phyloP scores from a whole-genome alignment of 2,888 invertebrate genomes.

The Andrena bucephala region DNA sequence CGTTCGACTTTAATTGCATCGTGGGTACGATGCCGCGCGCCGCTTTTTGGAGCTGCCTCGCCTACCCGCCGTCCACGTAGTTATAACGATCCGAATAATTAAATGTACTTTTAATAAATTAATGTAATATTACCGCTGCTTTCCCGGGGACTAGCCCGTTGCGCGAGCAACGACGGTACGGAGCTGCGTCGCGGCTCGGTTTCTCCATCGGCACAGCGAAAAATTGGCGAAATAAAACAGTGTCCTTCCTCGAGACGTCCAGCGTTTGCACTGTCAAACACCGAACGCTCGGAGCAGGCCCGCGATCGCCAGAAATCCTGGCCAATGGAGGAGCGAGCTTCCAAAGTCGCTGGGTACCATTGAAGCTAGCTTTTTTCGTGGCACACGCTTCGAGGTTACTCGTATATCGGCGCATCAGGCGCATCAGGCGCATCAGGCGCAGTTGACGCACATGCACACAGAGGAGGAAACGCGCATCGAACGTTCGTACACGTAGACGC shows the following conservation, averaged over 20 bases:
- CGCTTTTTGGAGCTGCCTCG: conserved; percentile 55
- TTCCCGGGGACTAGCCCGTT: conserved; percentile 38
- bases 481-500: conserved; percentile 29
- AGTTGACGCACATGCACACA: conserved; percentile 39
- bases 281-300: background rate
- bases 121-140: conserved; percentile 52
- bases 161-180: conserved; percentile 32
- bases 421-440: conserved; percentile 68
- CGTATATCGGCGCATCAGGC: conserved; percentile 68
- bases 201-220: background rate
- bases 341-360: conserved; percentile 23
- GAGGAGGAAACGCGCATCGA: conserved; percentile 35
- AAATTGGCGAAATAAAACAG: background rate
- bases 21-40: conserved; percentile 43
- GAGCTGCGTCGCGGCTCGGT: background rate
- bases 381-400: conserved; percentile 68
- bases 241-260: background rate
- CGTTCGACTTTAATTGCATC: conserved; percentile 74
- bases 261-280: background rate
- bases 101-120: conserved; percentile 66
- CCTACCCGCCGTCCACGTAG: conserved; percentile 41
- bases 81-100: conserved; percentile 67
- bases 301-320: conserved; percentile 15
- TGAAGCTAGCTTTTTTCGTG: conserved; percentile 56
- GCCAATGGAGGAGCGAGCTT: background rate